A percentile compares a stretch with the other conserved stretches of the same genome.
Evolutionary conservation across 2,797 vertebrate species (phyloP).

Genomic region (Setipinna tenuifilis): DNA sequence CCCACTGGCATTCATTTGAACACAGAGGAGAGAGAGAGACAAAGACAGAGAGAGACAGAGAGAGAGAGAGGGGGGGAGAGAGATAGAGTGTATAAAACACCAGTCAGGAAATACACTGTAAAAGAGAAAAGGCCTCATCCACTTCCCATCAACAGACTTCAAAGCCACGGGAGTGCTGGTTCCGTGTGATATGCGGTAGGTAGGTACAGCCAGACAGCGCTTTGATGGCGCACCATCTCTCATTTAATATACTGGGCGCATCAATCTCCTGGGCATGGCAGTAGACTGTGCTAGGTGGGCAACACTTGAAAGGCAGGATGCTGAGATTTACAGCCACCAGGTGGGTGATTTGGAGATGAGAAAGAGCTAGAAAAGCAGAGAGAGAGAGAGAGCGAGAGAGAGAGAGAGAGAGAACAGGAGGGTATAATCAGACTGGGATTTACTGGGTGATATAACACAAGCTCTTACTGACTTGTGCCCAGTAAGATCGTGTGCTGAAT

Average conservation of each 20-base stretch:
- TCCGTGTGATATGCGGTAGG: not conserved
- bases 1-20: too few species aligned
- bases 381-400: not conserved
- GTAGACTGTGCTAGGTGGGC: not conserved
- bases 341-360: not conserved
- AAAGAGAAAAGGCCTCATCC: not conserved
- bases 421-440: not conserved
- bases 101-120: slow-evolving; percentile 1
- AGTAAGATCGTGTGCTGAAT: not conserved
- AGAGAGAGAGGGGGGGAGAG: too few species aligned
- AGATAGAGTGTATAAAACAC: too few species aligned
- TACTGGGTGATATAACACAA: slow-evolving; percentile 14
- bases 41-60: too few species aligned
- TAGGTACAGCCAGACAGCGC: not conserved
- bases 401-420: not conserved
- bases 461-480: not conserved
- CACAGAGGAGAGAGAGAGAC: too few species aligned
- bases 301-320: slow-evolving; percentile 11
- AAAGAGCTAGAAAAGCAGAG: not conserved
- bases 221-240: slow-evolving; percentile 18
- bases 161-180: not conserved
- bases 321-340: slow-evolving; percentile 17
- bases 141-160: not conserved
- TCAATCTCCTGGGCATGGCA: slow-evolving; percentile 14
- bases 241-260: slow-evolving; percentile 20